phyloP scores from a whole-genome alignment of 2,888 invertebrate genomes.

The Drosophila koepferae region DNA sequence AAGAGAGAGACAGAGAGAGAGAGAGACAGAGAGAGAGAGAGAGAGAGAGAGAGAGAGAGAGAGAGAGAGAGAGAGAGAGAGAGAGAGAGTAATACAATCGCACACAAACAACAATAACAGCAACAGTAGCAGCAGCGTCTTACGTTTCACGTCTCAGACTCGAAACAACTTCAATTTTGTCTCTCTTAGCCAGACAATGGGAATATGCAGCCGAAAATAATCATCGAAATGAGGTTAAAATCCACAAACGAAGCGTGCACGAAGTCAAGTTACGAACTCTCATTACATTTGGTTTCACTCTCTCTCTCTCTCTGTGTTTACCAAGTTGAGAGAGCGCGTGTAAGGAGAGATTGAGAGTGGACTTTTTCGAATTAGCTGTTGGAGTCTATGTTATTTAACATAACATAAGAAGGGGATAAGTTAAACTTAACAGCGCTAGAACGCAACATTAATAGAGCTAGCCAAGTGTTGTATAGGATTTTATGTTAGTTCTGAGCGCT shows the following conservation, averaged over 20 bases:
- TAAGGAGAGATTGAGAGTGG: not conserved
- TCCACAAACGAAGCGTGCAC: constrained; percentile 52
- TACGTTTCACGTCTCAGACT: not conserved
- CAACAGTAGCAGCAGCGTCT: not conserved
- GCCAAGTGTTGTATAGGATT: not conserved
- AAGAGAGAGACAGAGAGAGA: too few relatives aligned
- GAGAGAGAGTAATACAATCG: constrained; percentile 12
- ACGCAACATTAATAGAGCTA: not conserved
- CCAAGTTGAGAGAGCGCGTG: not conserved
- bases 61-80: too few relatives aligned
- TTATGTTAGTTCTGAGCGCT: not conserved
- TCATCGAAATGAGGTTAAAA: constrained; percentile 63
- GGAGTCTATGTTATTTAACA: constrained; percentile 23
- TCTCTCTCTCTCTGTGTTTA: not conserved
- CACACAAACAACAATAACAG: constrained; percentile 4
- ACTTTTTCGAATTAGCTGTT: constrained; percentile 13
- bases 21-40: too few relatives aligned
- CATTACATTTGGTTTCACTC: not conserved
- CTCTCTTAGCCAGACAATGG: constrained; percentile 41
- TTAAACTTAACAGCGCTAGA: not conserved
- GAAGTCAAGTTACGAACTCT: not conserved
- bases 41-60: too few relatives aligned
- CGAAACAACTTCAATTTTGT: not conserved
- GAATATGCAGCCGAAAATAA: constrained; percentile 32
- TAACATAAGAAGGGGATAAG: too few relatives aligned